Evolutionary conservation across 2,113 vertebrate species (phyloP).

Genomic region (Bothrops jararaca): DNA sequence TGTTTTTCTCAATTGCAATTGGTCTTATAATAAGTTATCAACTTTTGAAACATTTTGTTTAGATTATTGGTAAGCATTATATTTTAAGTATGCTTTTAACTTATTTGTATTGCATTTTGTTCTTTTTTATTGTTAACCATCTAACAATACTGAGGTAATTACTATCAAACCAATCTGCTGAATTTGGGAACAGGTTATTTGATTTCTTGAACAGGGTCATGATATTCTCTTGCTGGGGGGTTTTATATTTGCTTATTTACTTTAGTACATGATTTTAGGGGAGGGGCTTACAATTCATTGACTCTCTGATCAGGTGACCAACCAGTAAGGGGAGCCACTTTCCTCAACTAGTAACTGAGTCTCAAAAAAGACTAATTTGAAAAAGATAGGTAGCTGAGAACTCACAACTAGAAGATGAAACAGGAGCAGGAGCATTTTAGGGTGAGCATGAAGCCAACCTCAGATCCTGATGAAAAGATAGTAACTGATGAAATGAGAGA

Average conservation of each 20-base stretch:
- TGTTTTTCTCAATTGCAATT: neutral
- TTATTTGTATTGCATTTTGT: neutral
- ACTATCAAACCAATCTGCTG: neutral
- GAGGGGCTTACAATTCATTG: neutral
- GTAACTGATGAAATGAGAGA: neutral
- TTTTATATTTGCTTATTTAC: neutral
- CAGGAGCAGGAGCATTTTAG: neutral
- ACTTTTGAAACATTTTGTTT: neutral
- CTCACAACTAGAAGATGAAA: neutral
- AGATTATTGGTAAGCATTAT: neutral
- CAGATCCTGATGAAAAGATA: neutral
- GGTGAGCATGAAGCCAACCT: neutral
- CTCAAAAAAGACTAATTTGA: neutral
- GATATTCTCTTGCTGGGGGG: neutral
- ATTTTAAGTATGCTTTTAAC: neutral
- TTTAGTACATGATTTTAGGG: neutral
- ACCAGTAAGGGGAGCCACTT: neutral
- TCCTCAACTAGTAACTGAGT: neutral
- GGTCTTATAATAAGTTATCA: neutral
- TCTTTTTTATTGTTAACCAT: neutral
- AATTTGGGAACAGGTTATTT: neutral
- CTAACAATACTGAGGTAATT: neutral
- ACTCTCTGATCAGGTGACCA: neutral
- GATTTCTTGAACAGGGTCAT: neutral
- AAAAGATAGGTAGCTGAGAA: neutral